Percentiles rank a stretch among this genome's conserved stretches.
phyloP scores from a whole-genome alignment of 1,140 invertebrate genomes.

The Semibalanus balanoides region DNA sequence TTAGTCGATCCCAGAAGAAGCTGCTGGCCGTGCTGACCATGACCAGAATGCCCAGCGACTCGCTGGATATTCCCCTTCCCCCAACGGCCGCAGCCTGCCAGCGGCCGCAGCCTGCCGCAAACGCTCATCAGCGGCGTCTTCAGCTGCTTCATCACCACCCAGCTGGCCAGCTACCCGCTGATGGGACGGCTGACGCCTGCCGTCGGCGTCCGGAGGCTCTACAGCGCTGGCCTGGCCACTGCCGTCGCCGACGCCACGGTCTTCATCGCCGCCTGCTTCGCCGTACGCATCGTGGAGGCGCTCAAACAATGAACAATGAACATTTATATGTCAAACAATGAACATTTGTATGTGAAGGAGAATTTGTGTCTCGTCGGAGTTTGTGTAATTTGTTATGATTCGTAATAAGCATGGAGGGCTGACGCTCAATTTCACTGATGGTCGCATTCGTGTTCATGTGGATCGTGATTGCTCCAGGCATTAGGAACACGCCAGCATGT shows the following conservation, averaged over 20 bases:
- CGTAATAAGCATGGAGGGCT: too few relatives aligned
- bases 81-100: constrained; percentile 28
- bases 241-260: constrained; percentile 39
- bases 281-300: constrained; percentile 42
- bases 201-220: constrained; percentile 32
- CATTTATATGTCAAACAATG: too few relatives aligned
- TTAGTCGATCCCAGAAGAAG: background rate
- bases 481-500: too few relatives aligned
- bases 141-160: constrained; percentile 23
- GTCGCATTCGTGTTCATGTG: too few relatives aligned
- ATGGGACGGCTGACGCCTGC: constrained; percentile 38
- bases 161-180: constrained; percentile 26
- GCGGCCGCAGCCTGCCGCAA: constrained; percentile 27
- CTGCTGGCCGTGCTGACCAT: constrained; percentile 34
- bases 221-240: constrained; percentile 31
- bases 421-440: too few relatives aligned
- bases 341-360: too few relatives aligned
- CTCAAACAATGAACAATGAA: too few relatives aligned
- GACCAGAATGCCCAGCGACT: constrained; percentile 30
- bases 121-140: constrained; percentile 24
- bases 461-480: too few relatives aligned
- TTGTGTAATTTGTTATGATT: too few relatives aligned
- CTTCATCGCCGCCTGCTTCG: constrained; percentile 31
- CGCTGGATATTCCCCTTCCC: constrained; percentile 31
- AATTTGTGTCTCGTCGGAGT: too few relatives aligned